phyloP scores from a whole-genome alignment of 2,113 vertebrate genomes.

The Atherinomorus stipes region DNA sequence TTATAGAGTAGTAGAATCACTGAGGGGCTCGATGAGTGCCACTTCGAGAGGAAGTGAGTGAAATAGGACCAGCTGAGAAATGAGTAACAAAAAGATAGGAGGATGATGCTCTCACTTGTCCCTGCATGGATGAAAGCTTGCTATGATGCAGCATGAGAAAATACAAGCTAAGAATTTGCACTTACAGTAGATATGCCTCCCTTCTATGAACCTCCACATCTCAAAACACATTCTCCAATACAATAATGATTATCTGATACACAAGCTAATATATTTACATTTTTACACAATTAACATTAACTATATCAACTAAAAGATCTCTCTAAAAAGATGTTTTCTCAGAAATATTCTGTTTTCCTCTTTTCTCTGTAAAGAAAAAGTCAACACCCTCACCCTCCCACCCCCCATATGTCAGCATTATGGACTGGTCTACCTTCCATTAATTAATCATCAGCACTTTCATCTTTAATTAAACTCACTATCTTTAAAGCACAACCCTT shows the following conservation, averaged over 20 bases:
- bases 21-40: constrained; percentile 20
- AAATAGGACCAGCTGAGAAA: constrained; percentile 33
- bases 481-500: constrained; percentile 55
- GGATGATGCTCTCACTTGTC: neutral
- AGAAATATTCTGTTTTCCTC: neutral
- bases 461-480: constrained; percentile 82
- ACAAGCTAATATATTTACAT: no score
- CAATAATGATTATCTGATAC: neutral
- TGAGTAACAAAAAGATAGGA: constrained; percentile 10
- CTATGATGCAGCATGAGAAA: constrained; percentile 2
- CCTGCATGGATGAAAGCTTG: constrained; percentile 22
- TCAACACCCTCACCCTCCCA: neutral
- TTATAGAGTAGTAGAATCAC: constrained; percentile 51
- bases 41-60: constrained; percentile 37
- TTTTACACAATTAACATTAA: no score
- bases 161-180: constrained; percentile 13
- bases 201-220: neutral
- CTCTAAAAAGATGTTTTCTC: neutral
- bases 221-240: neutral
- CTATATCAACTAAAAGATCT: no score
- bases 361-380: constrained; percentile 1
- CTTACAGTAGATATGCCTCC: constrained; percentile 5
- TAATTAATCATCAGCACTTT: constrained; percentile 80
- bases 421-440: constrained; percentile 66
- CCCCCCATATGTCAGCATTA: constrained; percentile 27